Evolutionary conservation across 2,888 invertebrate species (phyloP), one percentile per base, ranked within the genome.

Genomic region (Erpobdella octoculata): DNA sequence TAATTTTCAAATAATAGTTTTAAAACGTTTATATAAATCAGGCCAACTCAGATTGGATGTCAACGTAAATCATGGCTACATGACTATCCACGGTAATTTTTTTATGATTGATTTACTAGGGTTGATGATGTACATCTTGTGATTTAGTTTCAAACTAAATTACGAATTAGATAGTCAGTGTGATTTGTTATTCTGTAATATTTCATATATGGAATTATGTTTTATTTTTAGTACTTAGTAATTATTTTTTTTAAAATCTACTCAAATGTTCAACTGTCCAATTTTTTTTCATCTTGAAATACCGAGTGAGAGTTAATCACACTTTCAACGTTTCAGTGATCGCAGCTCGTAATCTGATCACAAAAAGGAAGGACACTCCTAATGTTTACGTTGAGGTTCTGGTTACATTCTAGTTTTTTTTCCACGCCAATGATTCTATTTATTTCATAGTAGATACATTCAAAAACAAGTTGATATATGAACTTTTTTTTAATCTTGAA

Each of bases 361-460:
- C 53, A n/a, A 58, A 53, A 53, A 1, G n/a, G 35, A 46, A 69
- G 21, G 33, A 48, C n/a, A 33, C 33, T 8, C 69, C 69, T 2
- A 69, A 58, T 37, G 31, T 35, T 28, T 69, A 53, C 36, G 53
- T 69, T 3, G 35, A 48, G 69, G 69, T 69, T n/a, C n/a, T n/a
- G n/a, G n/a, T 1, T 46, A 28, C 2, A 46, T 25, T 25, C 28
- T 28, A 28, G 35, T 46, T 67, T n/a, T 5, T 36, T 67, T 67
- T 8, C n/a, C 31, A 33, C n/a, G n/a, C n/a, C n/a, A n/a, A n/a
- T n/a, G n/a, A n/a, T n/a, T n/a, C n/a, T n/a, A n/a, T n/a, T n/a
- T n/a, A n/a, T n/a, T n/a, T n/a, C n/a, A n/a, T n/a, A n/a, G n/a
- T n/a, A n/a, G n/a, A n/a, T n/a, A n/a, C n/a, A n/a, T n/a, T n/a